Evolutionary conservation across 2,797 vertebrate species (phyloP).

Genomic region (Graptemys geographica): DNA sequence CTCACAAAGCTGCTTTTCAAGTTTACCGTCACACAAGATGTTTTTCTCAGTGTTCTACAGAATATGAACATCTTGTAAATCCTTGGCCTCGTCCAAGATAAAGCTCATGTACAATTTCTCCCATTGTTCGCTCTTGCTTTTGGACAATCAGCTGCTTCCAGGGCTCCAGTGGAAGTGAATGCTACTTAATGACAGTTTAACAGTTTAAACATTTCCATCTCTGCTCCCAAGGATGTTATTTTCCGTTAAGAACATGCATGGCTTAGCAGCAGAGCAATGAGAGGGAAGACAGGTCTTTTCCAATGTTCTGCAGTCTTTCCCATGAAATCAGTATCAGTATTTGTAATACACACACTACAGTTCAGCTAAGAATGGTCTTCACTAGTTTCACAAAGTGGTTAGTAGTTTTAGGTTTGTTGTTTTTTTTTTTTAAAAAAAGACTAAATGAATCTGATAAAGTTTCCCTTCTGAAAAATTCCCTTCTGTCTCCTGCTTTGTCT

Average conservation of each 20-base stretch:
- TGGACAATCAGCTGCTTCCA: not conserved
- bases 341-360: not conserved
- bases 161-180: not conserved
- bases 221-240: not conserved
- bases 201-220: not conserved
- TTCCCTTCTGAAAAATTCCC: not conserved
- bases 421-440: not conserved
- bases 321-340: not conserved
- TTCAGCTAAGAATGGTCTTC: not conserved
- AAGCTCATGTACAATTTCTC: not conserved
- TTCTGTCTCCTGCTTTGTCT: not conserved
- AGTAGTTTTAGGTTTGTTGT: not conserved
- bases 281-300: not conserved
- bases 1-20: not conserved
- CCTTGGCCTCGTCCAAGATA: not conserved
- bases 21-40: not conserved
- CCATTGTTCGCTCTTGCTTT: not conserved
- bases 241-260: not conserved
- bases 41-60: not conserved
- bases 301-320: not conserved
- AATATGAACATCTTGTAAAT: not conserved
- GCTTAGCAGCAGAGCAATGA: fast-evolving
- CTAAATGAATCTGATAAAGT: not conserved
- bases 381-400: not conserved
- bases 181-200: not conserved